A percentile compares a stretch with the other conserved stretches of the same genome.
phyloP scores from a whole-genome alignment of 2,888 invertebrate species.

The Anoplius nigerrimus region DNA sequence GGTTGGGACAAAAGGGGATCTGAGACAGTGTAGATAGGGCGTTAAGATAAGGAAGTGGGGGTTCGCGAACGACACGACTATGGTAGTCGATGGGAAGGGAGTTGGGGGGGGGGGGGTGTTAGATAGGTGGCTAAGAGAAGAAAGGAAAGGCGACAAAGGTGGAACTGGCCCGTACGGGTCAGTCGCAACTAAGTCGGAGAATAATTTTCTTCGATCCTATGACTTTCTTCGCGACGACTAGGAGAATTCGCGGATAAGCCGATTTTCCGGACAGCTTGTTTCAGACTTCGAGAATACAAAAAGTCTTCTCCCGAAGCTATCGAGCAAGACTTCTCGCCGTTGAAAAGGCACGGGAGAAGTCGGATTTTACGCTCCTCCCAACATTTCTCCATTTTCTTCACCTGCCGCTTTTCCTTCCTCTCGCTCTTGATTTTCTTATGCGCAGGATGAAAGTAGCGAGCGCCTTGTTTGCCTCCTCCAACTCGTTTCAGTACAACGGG shows the following conservation, averaged over 20 bases:
- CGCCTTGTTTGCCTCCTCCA: no score
- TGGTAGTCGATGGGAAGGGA: background rate
- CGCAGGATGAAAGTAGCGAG: no score
- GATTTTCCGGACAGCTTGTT: conserved; percentile 34
- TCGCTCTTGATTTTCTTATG: no score
- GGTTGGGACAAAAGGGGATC: conserved; percentile 23
- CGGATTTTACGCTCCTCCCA: no score
- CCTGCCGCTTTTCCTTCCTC: no score
- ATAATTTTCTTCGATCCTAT: conserved; percentile 4
- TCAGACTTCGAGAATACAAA: background rate
- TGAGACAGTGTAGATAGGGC: conserved; percentile 72
- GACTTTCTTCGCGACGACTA: background rate
- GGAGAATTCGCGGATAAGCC: conserved; percentile 41
- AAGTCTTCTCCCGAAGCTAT: background rate
- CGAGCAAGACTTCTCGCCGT: no score
- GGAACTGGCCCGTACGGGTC: conserved; percentile 18
- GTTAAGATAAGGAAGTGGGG: conserved; percentile 65
- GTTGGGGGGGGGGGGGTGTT: conserved; percentile 8
- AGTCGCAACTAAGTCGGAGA: conserved; percentile 11
- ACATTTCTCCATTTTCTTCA: no score
- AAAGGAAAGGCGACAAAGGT: conserved; percentile 28
- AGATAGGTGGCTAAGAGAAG: conserved; percentile 15
- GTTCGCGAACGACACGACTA: background rate
- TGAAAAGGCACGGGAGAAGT: no score
- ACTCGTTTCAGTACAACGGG: no score